Conservation (phyloP, 2,888 invertebrate genomes). For the Desoria tigrina region DNA sequence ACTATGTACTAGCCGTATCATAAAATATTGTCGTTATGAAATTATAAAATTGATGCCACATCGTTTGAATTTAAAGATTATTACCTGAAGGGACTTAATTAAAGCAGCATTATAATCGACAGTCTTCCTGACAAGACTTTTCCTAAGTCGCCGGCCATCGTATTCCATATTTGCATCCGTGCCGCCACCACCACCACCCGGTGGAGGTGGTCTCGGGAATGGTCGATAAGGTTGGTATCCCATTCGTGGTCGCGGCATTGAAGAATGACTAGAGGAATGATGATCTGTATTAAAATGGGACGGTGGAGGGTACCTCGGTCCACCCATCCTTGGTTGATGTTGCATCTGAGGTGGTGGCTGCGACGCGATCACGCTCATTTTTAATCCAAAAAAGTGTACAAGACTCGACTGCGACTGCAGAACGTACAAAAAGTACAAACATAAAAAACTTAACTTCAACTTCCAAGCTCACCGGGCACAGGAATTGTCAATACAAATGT, state of each 20-base stretch:
- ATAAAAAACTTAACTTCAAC: no score
- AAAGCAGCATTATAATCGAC: slow-evolving; percentile 97
- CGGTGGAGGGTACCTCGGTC: slow-evolving; percentile 31
- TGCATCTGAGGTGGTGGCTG: slow-evolving; percentile 30
- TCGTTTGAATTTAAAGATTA: not conserved
- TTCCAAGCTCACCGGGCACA: no score
- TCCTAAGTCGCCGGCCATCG: slow-evolving; percentile 91
- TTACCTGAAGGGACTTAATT: slow-evolving; percentile 85
- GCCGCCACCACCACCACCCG: slow-evolving; percentile 26
- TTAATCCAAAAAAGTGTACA: no score
- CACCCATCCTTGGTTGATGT: slow-evolving; percentile 11
- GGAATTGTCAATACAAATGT: no score
- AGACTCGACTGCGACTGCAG: no score
- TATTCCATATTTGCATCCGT: slow-evolving; percentile 65
- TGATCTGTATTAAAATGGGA: slow-evolving; percentile 15
- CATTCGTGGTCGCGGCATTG: slow-evolving; percentile 39
- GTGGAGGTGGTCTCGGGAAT: slow-evolving; percentile 57
- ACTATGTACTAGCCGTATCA: no score
- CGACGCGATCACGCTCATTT: slow-evolving; percentile 31
- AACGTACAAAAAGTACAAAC: no score
- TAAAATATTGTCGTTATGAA: not conserved
- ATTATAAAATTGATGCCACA: not conserved
- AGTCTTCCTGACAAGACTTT: slow-evolving; percentile 95
- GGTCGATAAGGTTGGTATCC: slow-evolving; percentile 60
- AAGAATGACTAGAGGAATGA: slow-evolving; percentile 25